Evolutionary conservation across 2,797 vertebrate genomes (phyloP).

Genomic region (Clarias fuscus): DNA sequence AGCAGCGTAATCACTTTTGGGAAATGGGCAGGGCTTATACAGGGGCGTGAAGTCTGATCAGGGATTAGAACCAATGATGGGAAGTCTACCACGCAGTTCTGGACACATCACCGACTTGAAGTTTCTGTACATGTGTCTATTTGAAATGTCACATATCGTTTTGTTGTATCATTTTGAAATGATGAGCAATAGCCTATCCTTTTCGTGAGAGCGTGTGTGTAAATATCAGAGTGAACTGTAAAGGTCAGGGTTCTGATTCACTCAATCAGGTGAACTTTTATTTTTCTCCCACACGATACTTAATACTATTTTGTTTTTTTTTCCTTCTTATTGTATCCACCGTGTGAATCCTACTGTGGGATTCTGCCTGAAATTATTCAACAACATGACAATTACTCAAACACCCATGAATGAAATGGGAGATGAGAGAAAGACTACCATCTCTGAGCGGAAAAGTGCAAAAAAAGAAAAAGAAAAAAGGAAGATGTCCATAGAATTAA

Average conservation of each 20-base stretch:
- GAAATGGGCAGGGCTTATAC: conserved; percentile 8
- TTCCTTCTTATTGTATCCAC: background rate
- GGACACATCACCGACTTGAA: background rate
- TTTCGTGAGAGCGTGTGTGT: background rate
- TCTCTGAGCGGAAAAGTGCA: background rate
- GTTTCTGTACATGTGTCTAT: background rate
- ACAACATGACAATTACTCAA: background rate
- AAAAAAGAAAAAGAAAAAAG: background rate
- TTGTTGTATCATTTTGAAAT: conserved; percentile 29
- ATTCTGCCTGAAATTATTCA: background rate
- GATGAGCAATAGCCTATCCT: conserved; percentile 40
- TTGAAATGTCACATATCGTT: conserved; percentile 27
- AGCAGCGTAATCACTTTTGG: conserved; percentile 9
- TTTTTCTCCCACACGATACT: conserved; percentile 32
- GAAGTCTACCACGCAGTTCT: conserved; percentile 30
- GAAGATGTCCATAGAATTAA: background rate
- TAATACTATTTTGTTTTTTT: background rate
- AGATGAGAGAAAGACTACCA: background rate
- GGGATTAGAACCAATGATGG: background rate
- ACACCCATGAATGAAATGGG: background rate
- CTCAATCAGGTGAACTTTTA: conserved; percentile 21
- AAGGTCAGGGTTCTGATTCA: conserved; percentile 47
- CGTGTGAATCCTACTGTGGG: background rate
- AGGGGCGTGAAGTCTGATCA: conserved; percentile 5
- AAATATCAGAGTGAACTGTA: conserved; percentile 32